Evolutionary conservation across 1,140 invertebrate species (phyloP).

Genomic region (Danaus melanippus): DNA sequence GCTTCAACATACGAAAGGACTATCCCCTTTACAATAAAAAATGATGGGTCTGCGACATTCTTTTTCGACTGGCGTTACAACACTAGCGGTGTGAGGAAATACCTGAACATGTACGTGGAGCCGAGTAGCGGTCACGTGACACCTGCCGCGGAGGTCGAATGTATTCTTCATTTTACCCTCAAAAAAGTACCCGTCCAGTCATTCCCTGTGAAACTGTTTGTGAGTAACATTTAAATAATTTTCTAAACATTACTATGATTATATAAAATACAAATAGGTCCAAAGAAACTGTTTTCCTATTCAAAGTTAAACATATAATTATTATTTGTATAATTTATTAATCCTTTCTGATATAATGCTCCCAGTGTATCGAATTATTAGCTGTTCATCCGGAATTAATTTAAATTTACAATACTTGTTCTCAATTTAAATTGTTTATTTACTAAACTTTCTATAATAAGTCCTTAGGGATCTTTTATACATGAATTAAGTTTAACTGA

Average conservation of each 20-base stretch:
- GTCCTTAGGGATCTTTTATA: too few relatives aligned
- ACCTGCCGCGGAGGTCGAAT: slow-evolving; percentile 42
- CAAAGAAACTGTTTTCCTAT: too few relatives aligned
- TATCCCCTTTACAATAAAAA: slow-evolving; percentile 54
- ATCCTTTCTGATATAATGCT: too few relatives aligned
- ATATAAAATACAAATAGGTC: too few relatives aligned
- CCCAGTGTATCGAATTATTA: too few relatives aligned
- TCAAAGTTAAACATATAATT: too few relatives aligned
- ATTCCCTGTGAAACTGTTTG: slow-evolving; percentile 49
- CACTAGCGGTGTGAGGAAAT: slow-evolving; percentile 43
- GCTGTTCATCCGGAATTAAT: too few relatives aligned
- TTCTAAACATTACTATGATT: not conserved
- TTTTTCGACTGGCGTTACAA: slow-evolving; percentile 56
- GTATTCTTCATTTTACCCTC: slow-evolving; percentile 45
- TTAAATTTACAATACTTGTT: too few relatives aligned
- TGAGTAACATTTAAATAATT: slow-evolving; percentile 22
- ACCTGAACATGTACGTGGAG: slow-evolving; percentile 44
- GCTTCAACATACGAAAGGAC: slow-evolving; percentile 58
- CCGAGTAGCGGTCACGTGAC: slow-evolving; percentile 43
- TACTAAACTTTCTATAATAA: too few relatives aligned
- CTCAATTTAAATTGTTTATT: too few relatives aligned
- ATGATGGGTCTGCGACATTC: slow-evolving; percentile 59
- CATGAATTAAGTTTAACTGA: too few relatives aligned
- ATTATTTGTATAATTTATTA: too few relatives aligned
- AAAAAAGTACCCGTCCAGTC: slow-evolving; percentile 53